Percentiles rank a stretch among this genome's conserved stretches.
Evolutionary conservation across 1,140 invertebrate species (phyloP).

Genomic region (Teleopsis dalmanni): DNA sequence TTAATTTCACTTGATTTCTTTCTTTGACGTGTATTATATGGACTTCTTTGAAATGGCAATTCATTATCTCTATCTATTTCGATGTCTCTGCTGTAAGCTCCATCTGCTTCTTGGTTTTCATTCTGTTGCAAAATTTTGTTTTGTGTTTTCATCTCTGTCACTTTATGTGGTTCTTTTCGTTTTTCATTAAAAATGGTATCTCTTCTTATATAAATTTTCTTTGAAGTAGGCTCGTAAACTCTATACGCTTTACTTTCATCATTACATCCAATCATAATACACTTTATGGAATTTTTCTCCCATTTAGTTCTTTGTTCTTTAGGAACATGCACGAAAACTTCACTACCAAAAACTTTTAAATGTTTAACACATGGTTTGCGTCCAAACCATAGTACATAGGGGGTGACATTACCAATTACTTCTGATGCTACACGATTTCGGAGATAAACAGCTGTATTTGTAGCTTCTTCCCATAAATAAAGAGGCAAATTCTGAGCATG

Average conservation of each 20-base stretch:
- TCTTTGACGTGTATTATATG: slow-evolving; percentile 2
- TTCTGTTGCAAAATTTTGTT: not conserved
- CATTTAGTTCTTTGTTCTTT: slow-evolving; percentile 4
- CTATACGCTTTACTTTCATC: slow-evolving; percentile 4
- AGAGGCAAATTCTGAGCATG: too few species aligned
- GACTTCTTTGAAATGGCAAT: not conserved
- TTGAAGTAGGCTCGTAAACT: slow-evolving; percentile 1
- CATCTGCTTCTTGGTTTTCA: not conserved
- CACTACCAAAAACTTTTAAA: slow-evolving; percentile 18
- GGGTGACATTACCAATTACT: slow-evolving; percentile 17
- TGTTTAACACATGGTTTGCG: slow-evolving; percentile 16
- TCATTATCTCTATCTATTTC: not conserved
- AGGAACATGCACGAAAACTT: slow-evolving; percentile 1
- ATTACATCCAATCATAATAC: slow-evolving; percentile 9
- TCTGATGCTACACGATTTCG: slow-evolving; percentile 40
- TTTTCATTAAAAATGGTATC: slow-evolving; percentile 10
- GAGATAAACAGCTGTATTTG: slow-evolving; percentile 36
- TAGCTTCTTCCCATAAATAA: too few species aligned
- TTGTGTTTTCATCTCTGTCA: not conserved
- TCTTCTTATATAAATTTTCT: slow-evolving; percentile 1
- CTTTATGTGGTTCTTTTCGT: not conserved
- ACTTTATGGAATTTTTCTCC: slow-evolving; percentile 8
- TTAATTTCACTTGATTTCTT: slow-evolving; percentile 2
- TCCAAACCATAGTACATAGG: slow-evolving; percentile 27
- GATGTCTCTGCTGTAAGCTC: not conserved